Evolutionary conservation across 2,888 invertebrate genomes (phyloP).

Genomic region (Quadroppia sp.): DNA sequence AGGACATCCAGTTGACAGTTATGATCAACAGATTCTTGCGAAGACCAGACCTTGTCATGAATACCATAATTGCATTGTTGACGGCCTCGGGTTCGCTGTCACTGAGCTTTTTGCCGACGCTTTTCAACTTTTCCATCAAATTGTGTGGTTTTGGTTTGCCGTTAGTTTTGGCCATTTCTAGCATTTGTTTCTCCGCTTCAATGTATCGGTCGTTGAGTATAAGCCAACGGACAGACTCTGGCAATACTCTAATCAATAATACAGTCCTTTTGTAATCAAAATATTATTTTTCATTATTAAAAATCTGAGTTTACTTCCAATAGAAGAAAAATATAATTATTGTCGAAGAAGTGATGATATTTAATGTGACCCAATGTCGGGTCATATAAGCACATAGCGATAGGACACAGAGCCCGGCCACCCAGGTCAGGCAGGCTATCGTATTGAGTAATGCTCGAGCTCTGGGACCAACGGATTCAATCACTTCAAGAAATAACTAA

Average conservation of each 20-base stretch:
- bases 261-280: neutral
- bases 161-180: slow-evolving; percentile 45
- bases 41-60: slow-evolving; percentile 45
- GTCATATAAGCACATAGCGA: slow-evolving; percentile 50
- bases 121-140: slow-evolving; percentile 30
- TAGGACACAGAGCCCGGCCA: slow-evolving; percentile 50
- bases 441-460: slow-evolving; percentile 55
- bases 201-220: slow-evolving; percentile 45
- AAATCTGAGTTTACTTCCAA: slow-evolving; percentile 44
- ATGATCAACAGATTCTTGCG: slow-evolving; percentile 46
- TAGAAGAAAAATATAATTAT: slow-evolving; percentile 46
- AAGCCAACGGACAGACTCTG: slow-evolving; percentile 50
- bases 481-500: slow-evolving; percentile 35
- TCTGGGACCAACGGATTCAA: slow-evolving; percentile 45
- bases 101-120: slow-evolving; percentile 35
- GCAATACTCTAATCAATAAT: slow-evolving; percentile 30
- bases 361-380: slow-evolving; percentile 50
- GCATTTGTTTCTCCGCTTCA: slow-evolving; percentile 46
- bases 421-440: slow-evolving; percentile 45
- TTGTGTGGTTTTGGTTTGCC: slow-evolving; percentile 36
- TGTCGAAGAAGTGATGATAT: slow-evolving; percentile 47
- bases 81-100: slow-evolving; percentile 24
- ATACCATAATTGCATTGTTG: slow-evolving; percentile 37
- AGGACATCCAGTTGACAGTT: slow-evolving; percentile 45
- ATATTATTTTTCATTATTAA: neutral